phyloP scores from a whole-genome alignment of 2,888 invertebrate species.

The Mythimna vitellina region DNA sequence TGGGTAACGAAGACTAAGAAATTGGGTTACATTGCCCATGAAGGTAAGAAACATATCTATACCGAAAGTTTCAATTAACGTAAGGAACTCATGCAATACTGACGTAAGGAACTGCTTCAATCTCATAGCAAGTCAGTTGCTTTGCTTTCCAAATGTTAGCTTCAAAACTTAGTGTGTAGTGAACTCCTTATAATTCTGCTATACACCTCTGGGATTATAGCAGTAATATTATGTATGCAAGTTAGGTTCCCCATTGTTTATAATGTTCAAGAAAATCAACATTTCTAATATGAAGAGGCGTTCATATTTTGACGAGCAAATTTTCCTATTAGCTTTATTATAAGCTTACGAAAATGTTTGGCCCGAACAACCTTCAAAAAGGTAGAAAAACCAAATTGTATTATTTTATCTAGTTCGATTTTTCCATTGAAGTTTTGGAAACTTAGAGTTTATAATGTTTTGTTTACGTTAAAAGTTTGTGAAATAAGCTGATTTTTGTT shows the following conservation, averaged over 20 bases:
- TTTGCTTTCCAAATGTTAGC: background rate
- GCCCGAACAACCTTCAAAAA: background rate
- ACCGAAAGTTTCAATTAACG: too few relatives aligned
- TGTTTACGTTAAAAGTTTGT: constrained; percentile 42
- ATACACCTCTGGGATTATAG: background rate
- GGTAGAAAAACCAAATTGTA: background rate
- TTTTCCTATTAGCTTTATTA: constrained; percentile 13
- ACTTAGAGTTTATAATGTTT: constrained; percentile 8
- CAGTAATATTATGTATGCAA: constrained; percentile 7
- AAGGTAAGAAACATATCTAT: too few relatives aligned
- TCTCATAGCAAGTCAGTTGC: background rate
- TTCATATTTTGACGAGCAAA: background rate
- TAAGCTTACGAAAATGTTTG: background rate
- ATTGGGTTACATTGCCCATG: background rate
- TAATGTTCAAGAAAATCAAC: background rate
- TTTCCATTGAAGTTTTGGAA: constrained; percentile 18
- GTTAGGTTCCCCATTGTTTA: background rate
- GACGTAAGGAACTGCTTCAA: too few relatives aligned
- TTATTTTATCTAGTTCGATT: constrained; percentile 9
- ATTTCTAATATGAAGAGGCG: constrained; percentile 1
- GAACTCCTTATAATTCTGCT: background rate
- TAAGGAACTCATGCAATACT: background rate
- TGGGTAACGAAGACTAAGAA: background rate
- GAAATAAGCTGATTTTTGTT: constrained; percentile 9
- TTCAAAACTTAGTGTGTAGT: background rate